These are phyloP conservation scores for Poeciliopsis gracilis DNA, from an alignment of 2,797 vertebrate genomes.

Conservation along the genomic window DNA sequence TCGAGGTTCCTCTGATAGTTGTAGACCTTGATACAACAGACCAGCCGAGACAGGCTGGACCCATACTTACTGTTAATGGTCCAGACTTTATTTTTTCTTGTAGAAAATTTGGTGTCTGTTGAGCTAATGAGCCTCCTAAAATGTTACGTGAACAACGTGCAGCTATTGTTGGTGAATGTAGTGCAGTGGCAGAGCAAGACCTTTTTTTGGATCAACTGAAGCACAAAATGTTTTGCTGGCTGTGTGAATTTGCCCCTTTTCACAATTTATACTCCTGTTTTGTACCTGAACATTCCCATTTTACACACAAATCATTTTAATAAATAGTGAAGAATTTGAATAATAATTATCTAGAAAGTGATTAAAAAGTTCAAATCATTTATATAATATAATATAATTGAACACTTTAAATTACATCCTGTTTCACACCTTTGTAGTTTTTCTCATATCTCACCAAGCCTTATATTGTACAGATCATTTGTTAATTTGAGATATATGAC, in stretches of 20 bases:
- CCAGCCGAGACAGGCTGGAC: slow-evolving; percentile 69
- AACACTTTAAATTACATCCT: not conserved
- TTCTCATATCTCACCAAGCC: not conserved
- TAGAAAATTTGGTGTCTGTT: slow-evolving; percentile 59
- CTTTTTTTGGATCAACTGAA: not conserved
- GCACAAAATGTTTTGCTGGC: not conserved
- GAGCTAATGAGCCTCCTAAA: slow-evolving; percentile 20
- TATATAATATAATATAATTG: not conserved
- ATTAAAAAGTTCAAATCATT: not conserved
- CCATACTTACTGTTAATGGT: slow-evolving; percentile 53
- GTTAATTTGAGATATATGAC: too few species aligned
- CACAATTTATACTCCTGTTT: not conserved
- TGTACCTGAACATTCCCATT: not conserved
- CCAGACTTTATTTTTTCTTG: slow-evolving; percentile 43
- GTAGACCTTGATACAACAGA: slow-evolving; percentile 75
- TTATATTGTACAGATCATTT: not conserved
- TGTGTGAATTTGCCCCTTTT: not conserved
- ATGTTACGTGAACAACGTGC: slow-evolving; percentile 18
- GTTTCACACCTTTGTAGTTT: not conserved
- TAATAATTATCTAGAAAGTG: not conserved
- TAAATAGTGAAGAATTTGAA: not conserved
- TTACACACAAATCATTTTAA: not conserved
- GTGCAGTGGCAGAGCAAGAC: slow-evolving; percentile 5
- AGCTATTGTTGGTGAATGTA: slow-evolving; percentile 14
- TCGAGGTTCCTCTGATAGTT: slow-evolving; percentile 73